Base-by-base conservation (phyloP, 2,888 invertebrate genomes). In the Drosophila meridionalis region DNA sequence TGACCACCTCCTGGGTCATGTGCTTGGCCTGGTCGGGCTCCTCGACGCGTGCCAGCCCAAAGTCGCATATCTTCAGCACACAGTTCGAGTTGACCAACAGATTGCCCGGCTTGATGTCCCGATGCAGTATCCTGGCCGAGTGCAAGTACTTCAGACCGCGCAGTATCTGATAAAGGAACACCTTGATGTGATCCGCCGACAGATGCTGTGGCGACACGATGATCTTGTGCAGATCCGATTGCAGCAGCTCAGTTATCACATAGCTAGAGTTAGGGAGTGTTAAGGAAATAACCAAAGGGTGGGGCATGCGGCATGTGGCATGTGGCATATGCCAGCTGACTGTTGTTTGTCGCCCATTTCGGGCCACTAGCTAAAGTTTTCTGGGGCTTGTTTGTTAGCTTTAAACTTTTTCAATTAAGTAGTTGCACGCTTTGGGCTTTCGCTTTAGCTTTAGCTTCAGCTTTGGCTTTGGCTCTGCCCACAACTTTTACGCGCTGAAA, bases 1-100 rank as follows among this genome's bases (percentile, higher is more conserved):
- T 99, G 75, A 99, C 99, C 76, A 99, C 99, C 94, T 99, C 99
- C 94, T 99, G 99, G 42, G 99, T 99, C 99, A 99, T 99, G 93
- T 97, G 97, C 93, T 97, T 97, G 90, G 96, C 96, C 90, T 96
- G 96, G 92, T 98, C 98, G 1, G 98, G 97, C 92, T 99, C 99
- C 94, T 99, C 99, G 73, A 99, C 98, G 82, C 99, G 95, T 47
- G 99, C 99, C 93, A 99, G 94, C 34, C 99, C 99, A 94, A 99
- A 99, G 95, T 99, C 99, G 95, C 99, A 99, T 94, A 99, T 99
- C 96, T 99, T 99, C 87, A 99, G 95, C 92, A 99, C 98, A 94
- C 99, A 99, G 94, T 99, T 99, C 94, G 98, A 99, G 95, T 99
- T 99, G 92, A 99, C 99, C 90, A 99, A 95, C 83, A 99, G 95